Conservation (phyloP, 1,140 invertebrate genomes). For the Sitobion miscanthi region DNA sequence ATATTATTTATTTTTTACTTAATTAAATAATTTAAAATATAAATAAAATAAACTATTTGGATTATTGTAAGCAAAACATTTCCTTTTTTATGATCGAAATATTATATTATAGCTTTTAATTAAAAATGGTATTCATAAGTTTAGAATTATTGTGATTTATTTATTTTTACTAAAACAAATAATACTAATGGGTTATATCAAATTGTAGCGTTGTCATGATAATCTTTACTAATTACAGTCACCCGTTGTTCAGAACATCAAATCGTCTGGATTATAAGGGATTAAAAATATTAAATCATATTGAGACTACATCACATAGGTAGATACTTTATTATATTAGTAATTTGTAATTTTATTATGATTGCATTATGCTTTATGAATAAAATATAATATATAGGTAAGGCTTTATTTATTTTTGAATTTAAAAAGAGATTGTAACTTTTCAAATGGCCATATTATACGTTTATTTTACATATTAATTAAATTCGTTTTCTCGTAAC, state of each 20-base stretch:
- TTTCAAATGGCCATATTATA: too few relatives aligned
- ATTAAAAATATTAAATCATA: background rate
- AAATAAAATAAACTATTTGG: background rate
- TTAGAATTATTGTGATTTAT: background rate
- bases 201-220: background rate
- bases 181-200: background rate
- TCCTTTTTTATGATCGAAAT: background rate
- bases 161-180: background rate
- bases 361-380: background rate
- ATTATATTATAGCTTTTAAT: background rate
- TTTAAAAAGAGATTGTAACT: too few relatives aligned
- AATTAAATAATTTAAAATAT: background rate
- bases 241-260: background rate
- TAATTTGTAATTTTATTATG: background rate
- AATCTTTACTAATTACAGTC: constrained; percentile 1
- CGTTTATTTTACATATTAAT: background rate
- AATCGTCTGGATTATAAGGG: background rate
- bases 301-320: background rate
- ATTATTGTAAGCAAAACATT: background rate
- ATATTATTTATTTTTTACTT: background rate
- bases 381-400: background rate
- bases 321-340: background rate
- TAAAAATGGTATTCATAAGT: background rate
- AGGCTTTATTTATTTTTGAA: background rate
- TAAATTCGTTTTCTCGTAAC: background rate